Evolutionary conservation across 2,797 vertebrate species (phyloP).

Genomic region (Eleutherodactylus coqui): DNA sequence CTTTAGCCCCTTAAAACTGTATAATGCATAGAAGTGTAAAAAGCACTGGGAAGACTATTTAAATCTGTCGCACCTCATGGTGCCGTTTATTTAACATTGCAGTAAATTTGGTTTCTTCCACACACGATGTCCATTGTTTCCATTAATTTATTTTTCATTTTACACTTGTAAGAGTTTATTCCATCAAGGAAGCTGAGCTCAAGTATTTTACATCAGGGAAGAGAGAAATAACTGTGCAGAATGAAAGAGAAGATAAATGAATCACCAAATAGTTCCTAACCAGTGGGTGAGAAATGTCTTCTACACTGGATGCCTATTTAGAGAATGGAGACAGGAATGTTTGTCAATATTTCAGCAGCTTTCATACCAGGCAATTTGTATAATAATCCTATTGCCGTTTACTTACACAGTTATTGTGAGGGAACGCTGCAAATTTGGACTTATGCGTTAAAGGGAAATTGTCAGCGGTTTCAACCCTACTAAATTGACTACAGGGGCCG

Average conservation of each 20-base stretch:
- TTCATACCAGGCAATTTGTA: background rate
- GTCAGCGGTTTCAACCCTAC: too few relatives aligned
- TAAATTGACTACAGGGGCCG: too few relatives aligned
- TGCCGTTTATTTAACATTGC: background rate
- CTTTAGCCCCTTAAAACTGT: background rate
- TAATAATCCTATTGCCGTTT: background rate
- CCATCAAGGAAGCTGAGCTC: background rate
- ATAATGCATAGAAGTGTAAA: background rate
- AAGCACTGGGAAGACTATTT: background rate
- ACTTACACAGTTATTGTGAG: background rate
- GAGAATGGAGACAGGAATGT: background rate
- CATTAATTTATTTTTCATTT: constrained; percentile 3
- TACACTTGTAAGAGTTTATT: background rate
- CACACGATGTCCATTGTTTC: background rate
- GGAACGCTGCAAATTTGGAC: background rate
- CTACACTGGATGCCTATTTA: background rate
- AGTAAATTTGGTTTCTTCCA: background rate
- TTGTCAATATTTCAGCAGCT: background rate
- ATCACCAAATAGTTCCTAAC: constrained; percentile 4
- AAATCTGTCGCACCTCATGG: constrained; percentile 2
- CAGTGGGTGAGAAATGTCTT: constrained; percentile 4
- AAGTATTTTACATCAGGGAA: background rate
- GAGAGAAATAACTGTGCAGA: background rate
- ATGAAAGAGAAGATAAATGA: background rate
- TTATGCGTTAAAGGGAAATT: background rate